Evolutionary conservation across 1,140 invertebrate genomes (phyloP).

Genomic region (Drosophila willistoni): DNA sequence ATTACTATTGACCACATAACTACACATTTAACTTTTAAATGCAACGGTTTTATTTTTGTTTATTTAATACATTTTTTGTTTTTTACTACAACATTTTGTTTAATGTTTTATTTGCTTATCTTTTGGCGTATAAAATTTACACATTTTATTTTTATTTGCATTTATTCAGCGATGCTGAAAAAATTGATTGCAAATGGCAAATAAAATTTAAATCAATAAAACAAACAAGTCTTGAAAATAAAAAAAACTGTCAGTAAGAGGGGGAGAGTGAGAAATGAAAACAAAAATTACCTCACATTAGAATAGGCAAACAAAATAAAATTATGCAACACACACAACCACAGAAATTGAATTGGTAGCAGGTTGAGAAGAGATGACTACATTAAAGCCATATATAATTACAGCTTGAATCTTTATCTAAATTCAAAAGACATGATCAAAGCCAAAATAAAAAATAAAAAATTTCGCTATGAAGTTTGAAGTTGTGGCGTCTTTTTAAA

Average conservation of each 20-base stretch:
- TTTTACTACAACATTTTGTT: not conserved
- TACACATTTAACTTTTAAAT: constrained; percentile 1
- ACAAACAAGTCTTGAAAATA: not conserved
- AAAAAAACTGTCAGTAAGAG: not conserved
- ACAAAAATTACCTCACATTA: constrained; percentile 12
- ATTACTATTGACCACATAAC: constrained; percentile 1
- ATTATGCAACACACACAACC: not conserved
- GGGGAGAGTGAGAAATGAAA: not conserved
- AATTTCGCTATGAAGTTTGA: constrained; percentile 2
- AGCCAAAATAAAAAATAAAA: not conserved
- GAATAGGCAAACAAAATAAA: constrained; percentile 7
- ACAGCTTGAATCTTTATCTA: constrained; percentile 6
- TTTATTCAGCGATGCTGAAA: constrained; percentile 3
- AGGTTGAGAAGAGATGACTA: too few relatives aligned
- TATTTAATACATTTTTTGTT: constrained; percentile 5
- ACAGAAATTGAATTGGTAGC: not conserved
- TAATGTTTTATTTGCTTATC: constrained; percentile 11
- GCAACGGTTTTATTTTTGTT: not conserved
- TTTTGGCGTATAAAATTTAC: constrained; percentile 10
- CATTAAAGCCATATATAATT: constrained; percentile 18
- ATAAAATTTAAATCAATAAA: constrained; percentile 14
- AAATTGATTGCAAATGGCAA: constrained; percentile 14
- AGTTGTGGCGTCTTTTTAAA: constrained; percentile 5
- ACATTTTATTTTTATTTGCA: constrained; percentile 8
- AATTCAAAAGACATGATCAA: constrained; percentile 1